phyloP scores from a whole-genome alignment of 2,888 invertebrate species.

The Heliconius cydno region DNA sequence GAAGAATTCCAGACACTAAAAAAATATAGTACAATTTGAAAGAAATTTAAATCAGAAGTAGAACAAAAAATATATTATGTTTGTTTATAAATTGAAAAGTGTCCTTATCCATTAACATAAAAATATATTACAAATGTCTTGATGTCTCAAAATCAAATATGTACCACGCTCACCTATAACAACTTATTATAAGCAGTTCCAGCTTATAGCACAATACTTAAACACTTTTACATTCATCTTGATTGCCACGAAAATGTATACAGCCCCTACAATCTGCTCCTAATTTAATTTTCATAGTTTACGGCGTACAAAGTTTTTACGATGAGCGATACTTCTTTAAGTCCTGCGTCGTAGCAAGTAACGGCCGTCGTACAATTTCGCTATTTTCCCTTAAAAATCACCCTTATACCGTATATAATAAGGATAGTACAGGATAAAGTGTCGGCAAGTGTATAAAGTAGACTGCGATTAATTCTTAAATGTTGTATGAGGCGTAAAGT shows the following conservation, averaged over 20 bases:
- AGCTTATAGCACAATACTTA: background rate
- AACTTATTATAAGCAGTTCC: background rate
- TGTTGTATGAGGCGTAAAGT: slow-evolving; percentile 68
- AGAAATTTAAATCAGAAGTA: background rate
- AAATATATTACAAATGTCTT: background rate
- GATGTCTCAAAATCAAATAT: background rate
- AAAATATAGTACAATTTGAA: background rate
- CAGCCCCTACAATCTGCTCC: slow-evolving; percentile 55
- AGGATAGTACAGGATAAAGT: background rate
- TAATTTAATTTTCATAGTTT: slow-evolving; percentile 76
- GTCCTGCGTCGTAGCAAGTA: slow-evolving; percentile 45
- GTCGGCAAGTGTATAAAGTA: slow-evolving; percentile 44
- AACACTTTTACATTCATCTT: slow-evolving; percentile 31
- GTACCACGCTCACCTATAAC: background rate
- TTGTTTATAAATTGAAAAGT: background rate
- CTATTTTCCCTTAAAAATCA: background rate
- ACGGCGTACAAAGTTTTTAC: slow-evolving; percentile 68
- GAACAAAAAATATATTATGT: no score
- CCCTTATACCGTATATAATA: background rate
- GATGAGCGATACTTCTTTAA: slow-evolving; percentile 66
- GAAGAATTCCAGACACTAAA: no score
- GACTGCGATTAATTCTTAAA: slow-evolving; percentile 76
- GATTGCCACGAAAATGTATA: slow-evolving; percentile 42
- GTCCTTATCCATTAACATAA: background rate
- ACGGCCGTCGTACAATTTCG: slow-evolving; percentile 48